phyloP scores from a whole-genome alignment of 2,113 vertebrate genomes.

The Tragelaphus scriptus region DNA sequence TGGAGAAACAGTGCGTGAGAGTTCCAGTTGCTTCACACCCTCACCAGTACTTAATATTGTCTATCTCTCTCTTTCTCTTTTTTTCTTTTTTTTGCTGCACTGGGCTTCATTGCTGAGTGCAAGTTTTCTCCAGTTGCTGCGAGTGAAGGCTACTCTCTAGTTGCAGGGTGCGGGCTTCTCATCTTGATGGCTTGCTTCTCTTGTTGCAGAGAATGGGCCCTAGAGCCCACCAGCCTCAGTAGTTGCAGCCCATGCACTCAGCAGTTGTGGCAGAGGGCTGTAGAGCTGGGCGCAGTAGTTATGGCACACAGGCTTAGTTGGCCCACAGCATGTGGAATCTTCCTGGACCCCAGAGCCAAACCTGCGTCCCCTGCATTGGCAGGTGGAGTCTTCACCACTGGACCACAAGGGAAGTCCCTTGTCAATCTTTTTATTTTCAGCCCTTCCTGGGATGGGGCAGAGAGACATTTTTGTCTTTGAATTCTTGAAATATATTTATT shows the following conservation, averaged over 20 bases:
- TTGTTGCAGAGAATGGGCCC: background rate
- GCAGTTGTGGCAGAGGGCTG: background rate
- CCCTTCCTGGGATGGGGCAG: background rate
- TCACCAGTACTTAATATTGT: background rate
- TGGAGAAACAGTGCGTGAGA: accelerated
- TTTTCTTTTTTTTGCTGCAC: background rate
- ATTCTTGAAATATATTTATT: background rate
- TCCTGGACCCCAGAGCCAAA: background rate
- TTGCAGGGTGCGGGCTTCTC: background rate
- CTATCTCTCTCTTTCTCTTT: no score
- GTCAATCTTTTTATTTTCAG: background rate
- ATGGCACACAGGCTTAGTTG: background rate
- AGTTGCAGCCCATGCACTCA: background rate
- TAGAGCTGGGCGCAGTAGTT: background rate
- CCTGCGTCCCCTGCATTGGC: background rate
- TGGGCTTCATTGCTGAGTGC: background rate
- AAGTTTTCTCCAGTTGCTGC: background rate
- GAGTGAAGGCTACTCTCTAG: background rate
- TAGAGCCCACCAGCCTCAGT: background rate
- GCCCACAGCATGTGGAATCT: background rate
- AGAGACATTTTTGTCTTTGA: background rate
- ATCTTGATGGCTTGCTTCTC: background rate
- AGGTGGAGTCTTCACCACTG: background rate
- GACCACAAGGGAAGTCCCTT: background rate
- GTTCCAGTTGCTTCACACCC: background rate